phyloP scores from a whole-genome alignment of 2,113 vertebrate species.

The Naja naja region DNA sequence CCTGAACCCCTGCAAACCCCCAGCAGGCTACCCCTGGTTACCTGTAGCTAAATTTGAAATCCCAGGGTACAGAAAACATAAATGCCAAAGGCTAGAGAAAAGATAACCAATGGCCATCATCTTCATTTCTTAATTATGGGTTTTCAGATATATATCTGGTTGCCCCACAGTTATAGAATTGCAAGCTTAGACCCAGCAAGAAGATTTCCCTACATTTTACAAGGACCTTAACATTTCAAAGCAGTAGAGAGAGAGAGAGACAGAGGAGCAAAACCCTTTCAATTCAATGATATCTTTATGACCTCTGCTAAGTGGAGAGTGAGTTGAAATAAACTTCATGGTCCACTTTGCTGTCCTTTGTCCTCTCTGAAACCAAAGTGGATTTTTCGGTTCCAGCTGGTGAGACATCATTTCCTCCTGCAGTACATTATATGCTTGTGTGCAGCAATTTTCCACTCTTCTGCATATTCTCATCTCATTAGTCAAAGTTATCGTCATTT shows the following conservation, averaged over 20 bases:
- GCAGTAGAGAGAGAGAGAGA: neutral
- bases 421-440: constrained; percentile 23
- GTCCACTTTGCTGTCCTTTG: neutral
- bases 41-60: neutral
- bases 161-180: neutral
- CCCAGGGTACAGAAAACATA: neutral
- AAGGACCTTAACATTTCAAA: neutral
- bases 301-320: neutral
- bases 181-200: neutral
- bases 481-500: constrained; percentile 30
- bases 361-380: neutral
- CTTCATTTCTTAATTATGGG: neutral
- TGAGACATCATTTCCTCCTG: constrained; percentile 24
- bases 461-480: constrained; percentile 2
- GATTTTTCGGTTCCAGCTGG: neutral
- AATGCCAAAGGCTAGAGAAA: neutral
- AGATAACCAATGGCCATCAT: neutral
- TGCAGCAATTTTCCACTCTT: neutral
- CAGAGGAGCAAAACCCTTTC: neutral
- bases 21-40: no score
- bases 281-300: neutral
- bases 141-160: neutral
- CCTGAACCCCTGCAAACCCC: no score
- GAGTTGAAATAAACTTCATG: neutral
- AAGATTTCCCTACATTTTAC: neutral